A percentile compares a stretch with the other conserved stretches of the same genome.
These are phyloP conservation scores for Pyrrhia umbra DNA, from an alignment of 2,888 invertebrate genomes.

Conservation along the genomic window DNA sequence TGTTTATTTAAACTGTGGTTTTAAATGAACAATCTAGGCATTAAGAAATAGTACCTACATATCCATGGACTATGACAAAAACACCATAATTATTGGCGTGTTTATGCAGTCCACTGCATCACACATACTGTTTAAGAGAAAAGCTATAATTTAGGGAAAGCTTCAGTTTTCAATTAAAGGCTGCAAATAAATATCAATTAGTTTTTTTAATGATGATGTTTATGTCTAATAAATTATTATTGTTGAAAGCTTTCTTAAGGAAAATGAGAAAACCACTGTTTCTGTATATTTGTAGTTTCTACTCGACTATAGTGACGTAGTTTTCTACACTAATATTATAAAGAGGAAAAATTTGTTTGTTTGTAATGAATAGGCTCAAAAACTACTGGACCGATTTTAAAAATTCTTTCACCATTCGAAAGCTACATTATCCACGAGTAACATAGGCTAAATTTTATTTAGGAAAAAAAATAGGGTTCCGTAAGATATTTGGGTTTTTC, in stretches of 20 bases:
- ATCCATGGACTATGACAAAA: neutral
- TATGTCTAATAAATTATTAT: neutral
- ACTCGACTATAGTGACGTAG: neutral
- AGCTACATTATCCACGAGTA: too few relatives aligned
- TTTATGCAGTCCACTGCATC: neutral
- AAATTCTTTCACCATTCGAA: too few relatives aligned
- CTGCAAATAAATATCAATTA: constrained; percentile 23
- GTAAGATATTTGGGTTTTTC: too few relatives aligned
- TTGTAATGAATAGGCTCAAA: too few relatives aligned
- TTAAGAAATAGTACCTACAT: constrained; percentile 15
- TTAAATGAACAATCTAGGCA: neutral
- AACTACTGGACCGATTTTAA: too few relatives aligned
- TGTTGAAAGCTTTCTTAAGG: constrained; percentile 3
- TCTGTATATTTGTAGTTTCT: too few relatives aligned
- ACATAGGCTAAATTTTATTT: too few relatives aligned
- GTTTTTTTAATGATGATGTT: neutral
- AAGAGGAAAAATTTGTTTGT: too few relatives aligned
- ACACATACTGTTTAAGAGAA: constrained; percentile 20
- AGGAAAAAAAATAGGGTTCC: too few relatives aligned
- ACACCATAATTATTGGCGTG: constrained; percentile 13
- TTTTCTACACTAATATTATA: too few relatives aligned
- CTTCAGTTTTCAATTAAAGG: constrained; percentile 15
- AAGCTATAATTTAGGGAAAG: constrained; percentile 25
- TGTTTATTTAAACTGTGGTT: neutral
- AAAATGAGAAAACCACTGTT: neutral